These are phyloP conservation scores for Alaudala cheleensis DNA, from an alignment of 2,113 vertebrate genomes.

Conservation along the genomic window DNA sequence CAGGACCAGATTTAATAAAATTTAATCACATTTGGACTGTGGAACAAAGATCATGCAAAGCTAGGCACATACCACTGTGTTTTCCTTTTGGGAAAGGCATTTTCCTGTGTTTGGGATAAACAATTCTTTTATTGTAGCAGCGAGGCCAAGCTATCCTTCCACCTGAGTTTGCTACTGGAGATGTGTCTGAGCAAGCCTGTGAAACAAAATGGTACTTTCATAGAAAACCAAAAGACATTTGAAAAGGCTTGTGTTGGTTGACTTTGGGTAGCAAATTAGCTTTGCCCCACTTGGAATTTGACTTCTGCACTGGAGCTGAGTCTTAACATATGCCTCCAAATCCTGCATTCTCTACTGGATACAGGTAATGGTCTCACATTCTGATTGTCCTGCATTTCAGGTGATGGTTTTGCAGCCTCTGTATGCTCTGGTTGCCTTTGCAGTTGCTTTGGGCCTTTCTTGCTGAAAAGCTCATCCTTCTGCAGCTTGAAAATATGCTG, in stretches of 20 bases:
- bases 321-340: neutral
- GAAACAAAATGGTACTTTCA: neutral
- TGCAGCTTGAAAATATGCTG: neutral
- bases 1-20: neutral
- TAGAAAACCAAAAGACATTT: neutral
- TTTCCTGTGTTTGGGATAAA: neutral
- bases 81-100: neutral
- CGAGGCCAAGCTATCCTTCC: neutral
- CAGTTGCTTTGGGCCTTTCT: neutral
- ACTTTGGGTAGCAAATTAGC: neutral
- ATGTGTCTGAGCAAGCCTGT: neutral
- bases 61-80: neutral
- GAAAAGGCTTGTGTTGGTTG: neutral
- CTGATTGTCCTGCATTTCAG: neutral
- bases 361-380: neutral
- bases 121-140: neutral
- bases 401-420: neutral
- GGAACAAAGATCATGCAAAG: neutral
- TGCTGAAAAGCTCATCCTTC: neutral
- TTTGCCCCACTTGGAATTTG: neutral
- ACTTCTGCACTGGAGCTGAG: neutral
- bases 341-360: neutral
- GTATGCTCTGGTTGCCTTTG: neutral
- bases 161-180: neutral
- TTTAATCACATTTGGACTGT: neutral